A percentile compares a stretch with the other conserved stretches of the same genome.
These are phyloP conservation scores for Cyclargus thomasi DNA, from an alignment of 1,140 invertebrate species.

Conservation along the genomic window DNA sequence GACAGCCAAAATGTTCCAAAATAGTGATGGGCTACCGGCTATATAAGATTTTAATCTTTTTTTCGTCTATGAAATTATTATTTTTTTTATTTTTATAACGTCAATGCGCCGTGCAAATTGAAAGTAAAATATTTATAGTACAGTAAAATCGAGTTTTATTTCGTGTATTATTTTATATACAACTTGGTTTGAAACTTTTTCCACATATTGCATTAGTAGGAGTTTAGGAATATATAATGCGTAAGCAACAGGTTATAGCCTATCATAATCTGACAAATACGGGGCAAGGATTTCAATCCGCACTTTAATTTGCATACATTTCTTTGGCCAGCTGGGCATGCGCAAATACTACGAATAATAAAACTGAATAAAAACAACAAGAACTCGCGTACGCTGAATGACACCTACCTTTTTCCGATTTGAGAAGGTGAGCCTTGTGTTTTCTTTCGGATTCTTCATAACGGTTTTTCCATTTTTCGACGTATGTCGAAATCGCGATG, in stretches of 20 bases:
- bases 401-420: conserved; percentile 81
- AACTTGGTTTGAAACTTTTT: background rate
- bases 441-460: conserved; percentile 81
- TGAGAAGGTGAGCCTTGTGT: conserved; percentile 78
- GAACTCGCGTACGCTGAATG: conserved; percentile 37
- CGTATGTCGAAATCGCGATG: conserved; percentile 61
- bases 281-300: conserved; percentile 60
- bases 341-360: conserved; percentile 34
- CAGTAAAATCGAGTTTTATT: background rate
- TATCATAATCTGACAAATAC: conserved; percentile 67
- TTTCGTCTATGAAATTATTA: conserved; percentile 8
- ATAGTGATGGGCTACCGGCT: conserved; percentile 34
- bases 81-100: background rate
- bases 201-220: conserved; percentile 27
- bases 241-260: conserved; percentile 67
- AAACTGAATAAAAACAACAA: conserved; percentile 46
- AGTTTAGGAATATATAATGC: conserved; percentile 60
- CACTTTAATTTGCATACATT: conserved; percentile 61
- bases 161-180: background rate
- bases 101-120: background rate
- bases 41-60: background rate
- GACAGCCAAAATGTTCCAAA: conserved; percentile 16
- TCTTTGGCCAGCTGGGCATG: conserved; percentile 45
- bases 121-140: background rate
- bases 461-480: conserved; percentile 79